phyloP scores from a whole-genome alignment of 2,888 invertebrate species.

The Antheraea assamensis region DNA sequence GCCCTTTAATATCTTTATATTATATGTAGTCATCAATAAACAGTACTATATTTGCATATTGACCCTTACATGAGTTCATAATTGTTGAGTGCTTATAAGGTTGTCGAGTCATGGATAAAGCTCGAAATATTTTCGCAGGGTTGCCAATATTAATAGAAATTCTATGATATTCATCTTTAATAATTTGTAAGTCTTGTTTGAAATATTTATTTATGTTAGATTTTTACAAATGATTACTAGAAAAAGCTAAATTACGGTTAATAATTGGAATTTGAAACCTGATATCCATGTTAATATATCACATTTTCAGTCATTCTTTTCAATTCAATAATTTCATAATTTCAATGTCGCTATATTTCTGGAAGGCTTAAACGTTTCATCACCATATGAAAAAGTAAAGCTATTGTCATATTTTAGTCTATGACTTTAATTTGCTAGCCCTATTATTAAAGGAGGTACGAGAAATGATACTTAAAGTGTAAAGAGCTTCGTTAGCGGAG shows the following conservation, averaged over 20 bases:
- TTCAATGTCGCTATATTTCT: background rate
- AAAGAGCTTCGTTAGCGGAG: conserved; percentile 48
- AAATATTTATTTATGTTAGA: background rate
- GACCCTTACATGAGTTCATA: conserved; percentile 12
- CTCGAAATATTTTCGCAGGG: background rate
- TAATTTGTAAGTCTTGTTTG: background rate
- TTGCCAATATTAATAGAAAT: background rate
- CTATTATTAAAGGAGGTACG: conserved; percentile 15
- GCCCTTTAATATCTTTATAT: background rate
- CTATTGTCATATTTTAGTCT: background rate
- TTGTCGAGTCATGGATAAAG: conserved; percentile 6
- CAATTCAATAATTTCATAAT: too few relatives aligned
- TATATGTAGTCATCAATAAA: background rate
- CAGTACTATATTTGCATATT: background rate
- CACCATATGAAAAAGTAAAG: background rate
- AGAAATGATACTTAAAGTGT: conserved; percentile 28
- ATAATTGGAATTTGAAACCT: background rate
- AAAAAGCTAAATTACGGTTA: background rate
- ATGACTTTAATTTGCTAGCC: background rate
- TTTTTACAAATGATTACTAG: too few relatives aligned
- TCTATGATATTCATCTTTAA: background rate
- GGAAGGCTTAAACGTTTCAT: background rate
- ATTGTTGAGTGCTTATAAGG: background rate
- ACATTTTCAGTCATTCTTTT: too few relatives aligned
- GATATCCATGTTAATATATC: too few relatives aligned